A percentile compares a stretch with the other conserved stretches of the same genome.
Evolutionary conservation across 92 coral and sea anemone genomes (phyloP).

Genomic region (Pocillopora grandis): DNA sequence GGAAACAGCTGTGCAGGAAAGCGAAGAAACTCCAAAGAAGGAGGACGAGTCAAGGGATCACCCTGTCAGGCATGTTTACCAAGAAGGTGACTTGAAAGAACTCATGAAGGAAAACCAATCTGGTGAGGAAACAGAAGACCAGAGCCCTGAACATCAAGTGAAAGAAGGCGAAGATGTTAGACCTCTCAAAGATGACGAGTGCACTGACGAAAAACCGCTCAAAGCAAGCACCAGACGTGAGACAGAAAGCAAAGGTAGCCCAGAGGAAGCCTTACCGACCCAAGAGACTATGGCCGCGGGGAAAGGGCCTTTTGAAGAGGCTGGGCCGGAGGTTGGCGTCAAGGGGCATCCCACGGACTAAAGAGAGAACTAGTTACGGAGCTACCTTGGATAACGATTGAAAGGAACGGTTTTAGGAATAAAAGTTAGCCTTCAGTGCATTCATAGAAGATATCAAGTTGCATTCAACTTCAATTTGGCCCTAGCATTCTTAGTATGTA

Average conservation of each 20-base stretch:
- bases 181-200: background rate
- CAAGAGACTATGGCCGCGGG: slow-evolving; percentile 35
- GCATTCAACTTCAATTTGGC: too few relatives aligned
- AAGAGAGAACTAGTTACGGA: background rate
- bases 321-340: slow-evolving; percentile 20
- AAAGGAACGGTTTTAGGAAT: background rate
- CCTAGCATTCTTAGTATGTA: too few relatives aligned
- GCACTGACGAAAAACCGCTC: background rate
- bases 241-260: background rate
- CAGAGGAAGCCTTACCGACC: slow-evolving; percentile 11
- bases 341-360: slow-evolving; percentile 14
- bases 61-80: background rate
- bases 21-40: background rate
- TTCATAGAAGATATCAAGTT: too few relatives aligned
- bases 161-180: background rate
- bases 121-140: too few relatives aligned
- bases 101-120: background rate
- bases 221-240: background rate
- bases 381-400: background rate
- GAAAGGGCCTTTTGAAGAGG: slow-evolving; percentile 37
- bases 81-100: background rate
- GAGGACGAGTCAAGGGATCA: background rate
- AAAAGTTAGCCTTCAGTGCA: too few relatives aligned
- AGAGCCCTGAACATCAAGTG: background rate
- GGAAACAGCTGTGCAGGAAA: background rate